Percentiles rank a stretch among this genome's conserved stretches.
Evolutionary conservation across 1,140 invertebrate genomes (phyloP).

Genomic region (Ditylenchus dipsaci): DNA sequence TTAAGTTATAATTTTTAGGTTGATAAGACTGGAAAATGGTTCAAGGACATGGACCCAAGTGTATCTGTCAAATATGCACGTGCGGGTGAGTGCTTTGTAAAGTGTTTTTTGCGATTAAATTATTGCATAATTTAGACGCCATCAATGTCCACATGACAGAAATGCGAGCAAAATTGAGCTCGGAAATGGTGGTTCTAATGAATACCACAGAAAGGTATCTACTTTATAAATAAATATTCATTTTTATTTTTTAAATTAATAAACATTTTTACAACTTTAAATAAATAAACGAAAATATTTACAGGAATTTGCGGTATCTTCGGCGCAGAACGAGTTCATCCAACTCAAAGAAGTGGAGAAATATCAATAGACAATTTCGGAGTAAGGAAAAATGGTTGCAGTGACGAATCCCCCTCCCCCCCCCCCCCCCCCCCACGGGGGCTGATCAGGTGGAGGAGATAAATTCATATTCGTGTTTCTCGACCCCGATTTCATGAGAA

Average conservation of each 20-base stretch:
- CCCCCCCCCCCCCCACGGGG: too few species aligned
- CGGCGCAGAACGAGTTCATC: background rate
- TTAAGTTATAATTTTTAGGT: too few species aligned
- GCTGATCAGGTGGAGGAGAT: too few species aligned
- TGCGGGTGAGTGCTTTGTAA: constrained; percentile 32
- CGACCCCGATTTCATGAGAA: too few species aligned
- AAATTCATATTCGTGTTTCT: too few species aligned
- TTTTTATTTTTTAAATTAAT: background rate
- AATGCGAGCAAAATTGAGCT: constrained; percentile 33
- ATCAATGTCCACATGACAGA: constrained; percentile 40
- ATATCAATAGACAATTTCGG: background rate
- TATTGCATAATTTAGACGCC: constrained; percentile 37
- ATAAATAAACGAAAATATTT: background rate
- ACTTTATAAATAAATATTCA: background rate
- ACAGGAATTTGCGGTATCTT: background rate
- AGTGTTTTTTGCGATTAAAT: too few species aligned
- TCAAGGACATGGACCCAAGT: constrained; percentile 34
- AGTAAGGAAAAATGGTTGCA: background rate
- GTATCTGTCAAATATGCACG: constrained; percentile 47
- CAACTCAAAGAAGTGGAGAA: background rate
- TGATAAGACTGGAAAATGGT: background rate
- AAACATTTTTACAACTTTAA: background rate
- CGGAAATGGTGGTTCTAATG: constrained; percentile 9
- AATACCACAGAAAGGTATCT: constrained; percentile 33
- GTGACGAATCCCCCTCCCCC: too few species aligned